Evolutionary conservation across 2,888 invertebrate genomes (phyloP), one percentile per base, ranked within the genome.

Genomic region (Bedellia somnulentella): DNA sequence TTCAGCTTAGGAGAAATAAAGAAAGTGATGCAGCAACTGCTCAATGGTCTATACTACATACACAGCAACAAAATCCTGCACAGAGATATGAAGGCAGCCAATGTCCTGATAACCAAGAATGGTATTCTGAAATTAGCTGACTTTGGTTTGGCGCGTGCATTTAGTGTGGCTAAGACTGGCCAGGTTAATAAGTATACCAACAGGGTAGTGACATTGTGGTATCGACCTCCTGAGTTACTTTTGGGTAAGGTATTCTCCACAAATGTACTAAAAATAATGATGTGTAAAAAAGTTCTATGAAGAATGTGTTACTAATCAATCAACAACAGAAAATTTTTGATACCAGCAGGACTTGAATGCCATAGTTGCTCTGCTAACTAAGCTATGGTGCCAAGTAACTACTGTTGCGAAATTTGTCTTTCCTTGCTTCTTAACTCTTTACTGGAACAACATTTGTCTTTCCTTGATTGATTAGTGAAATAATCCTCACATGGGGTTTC

Each of bases 71-170:
- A 94, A 81, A 93, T 93, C 39, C 59, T 95, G 1, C 95, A 95
- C 51, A 80, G 96, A 44, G 99, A 99, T 49, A 97, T 99, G 97
- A 99, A 99, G 68, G 95, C 99, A 5, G 98, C 98, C 0, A 99
- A 99, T 71, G 95, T 99, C 16, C 75, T 99, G 9, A 93, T 99
- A 34, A 97, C 97, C 0, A 95, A 95, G 56, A 89, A 88, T 57
- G 99, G 96, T 1, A 84, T 92, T 3, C 60, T 99, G 1, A 99
- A 98, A 63, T 62, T 99, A 34, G 98, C 99, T 2, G 99, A 99
- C 71, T 99, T 99, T 66, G 99, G 99, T 32, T 71, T 99, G 34
- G 97, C 99, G 0, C 77, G 98, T 46, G 95, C 96, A 1, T 93
- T 94, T 54, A 94, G 93, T 60, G 82, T 86, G 11, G 87, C 86